These are phyloP conservation scores for Horisme vitalbata DNA, from an alignment of 2,888 invertebrate species.

Conservation along the genomic window DNA sequence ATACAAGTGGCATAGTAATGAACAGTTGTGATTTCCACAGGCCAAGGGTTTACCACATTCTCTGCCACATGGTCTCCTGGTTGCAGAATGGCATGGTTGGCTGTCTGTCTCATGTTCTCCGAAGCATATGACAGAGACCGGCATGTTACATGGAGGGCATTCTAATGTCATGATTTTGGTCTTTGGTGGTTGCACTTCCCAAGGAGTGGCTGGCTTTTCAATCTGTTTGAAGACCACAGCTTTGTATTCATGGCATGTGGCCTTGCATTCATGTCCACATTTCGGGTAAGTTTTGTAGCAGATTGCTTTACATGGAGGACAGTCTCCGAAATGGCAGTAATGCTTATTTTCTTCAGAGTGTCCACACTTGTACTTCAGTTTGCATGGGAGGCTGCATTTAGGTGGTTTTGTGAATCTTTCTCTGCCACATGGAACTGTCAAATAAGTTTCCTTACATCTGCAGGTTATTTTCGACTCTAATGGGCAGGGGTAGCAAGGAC, in stretches of 20 bases:
- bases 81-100: slow-evolving; percentile 88
- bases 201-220: slow-evolving; percentile 85
- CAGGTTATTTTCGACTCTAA: slow-evolving; percentile 88
- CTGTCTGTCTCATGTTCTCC: slow-evolving; percentile 87
- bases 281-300: slow-evolving; percentile 84
- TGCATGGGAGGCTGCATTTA: slow-evolving; percentile 88
- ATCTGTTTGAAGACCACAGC: slow-evolving; percentile 84
- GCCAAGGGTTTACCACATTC: slow-evolving; percentile 87
- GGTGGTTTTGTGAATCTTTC: slow-evolving; percentile 90
- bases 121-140: slow-evolving; percentile 87
- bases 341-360: slow-evolving; percentile 89
- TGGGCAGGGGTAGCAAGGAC: slow-evolving; percentile 93
- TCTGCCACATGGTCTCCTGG: slow-evolving; percentile 89
- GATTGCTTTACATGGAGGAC: slow-evolving; percentile 90
- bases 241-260: slow-evolving; percentile 90
- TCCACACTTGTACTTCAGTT: slow-evolving; percentile 92
- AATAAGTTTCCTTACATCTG: slow-evolving; percentile 89
- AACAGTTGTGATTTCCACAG: slow-evolving; percentile 92
- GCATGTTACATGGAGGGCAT: slow-evolving; percentile 88
- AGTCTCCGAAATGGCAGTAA: slow-evolving; percentile 91
- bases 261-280: slow-evolving; percentile 88
- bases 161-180: slow-evolving; percentile 81
- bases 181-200: slow-evolving; percentile 83
- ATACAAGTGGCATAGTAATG: slow-evolving; percentile 86
- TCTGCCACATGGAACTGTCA: slow-evolving; percentile 93